phyloP scores from a whole-genome alignment of 2,113 vertebrate genomes.

The Halcyon senegalensis region DNA sequence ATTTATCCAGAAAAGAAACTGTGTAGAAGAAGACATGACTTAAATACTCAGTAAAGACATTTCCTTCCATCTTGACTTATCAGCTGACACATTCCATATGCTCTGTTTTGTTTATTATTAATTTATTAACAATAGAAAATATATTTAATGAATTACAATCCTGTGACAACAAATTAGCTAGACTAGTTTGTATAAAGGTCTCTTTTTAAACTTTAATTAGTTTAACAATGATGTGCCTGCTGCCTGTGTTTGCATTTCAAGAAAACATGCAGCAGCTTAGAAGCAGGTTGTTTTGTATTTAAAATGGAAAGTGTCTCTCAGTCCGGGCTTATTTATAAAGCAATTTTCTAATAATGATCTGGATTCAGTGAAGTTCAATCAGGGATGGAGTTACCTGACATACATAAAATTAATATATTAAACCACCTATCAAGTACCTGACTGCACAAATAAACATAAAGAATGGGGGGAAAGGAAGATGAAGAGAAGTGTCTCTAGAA shows the following conservation, averaged over 20 bases:
- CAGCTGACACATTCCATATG: conserved; percentile 61
- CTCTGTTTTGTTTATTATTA: conserved; percentile 51
- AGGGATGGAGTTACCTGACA: background rate
- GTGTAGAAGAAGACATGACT: background rate
- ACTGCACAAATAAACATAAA: conserved; percentile 5
- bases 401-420: conserved; percentile 27
- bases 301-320: conserved; percentile 27
- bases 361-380: conserved; percentile 29
- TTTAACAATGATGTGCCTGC: conserved; percentile 48
- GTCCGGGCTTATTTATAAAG: conserved; percentile 52
- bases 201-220: conserved; percentile 70
- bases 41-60: conserved; percentile 31
- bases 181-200: conserved; percentile 43
- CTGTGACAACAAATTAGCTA: conserved; percentile 62
- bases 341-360: conserved; percentile 51
- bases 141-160: conserved; percentile 53
- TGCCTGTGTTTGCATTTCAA: conserved; percentile 45
- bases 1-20: conserved; percentile 14
- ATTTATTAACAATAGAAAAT: conserved; percentile 61
- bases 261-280: conserved; percentile 28
- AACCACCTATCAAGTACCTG: background rate
- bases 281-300: conserved; percentile 18
- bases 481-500: background rate
- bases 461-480: background rate
- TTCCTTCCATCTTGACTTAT: conserved; percentile 63